These are phyloP conservation scores for Aldrovandia affinis DNA, from an alignment of 2,797 vertebrate genomes.

Conservation along the genomic window DNA sequence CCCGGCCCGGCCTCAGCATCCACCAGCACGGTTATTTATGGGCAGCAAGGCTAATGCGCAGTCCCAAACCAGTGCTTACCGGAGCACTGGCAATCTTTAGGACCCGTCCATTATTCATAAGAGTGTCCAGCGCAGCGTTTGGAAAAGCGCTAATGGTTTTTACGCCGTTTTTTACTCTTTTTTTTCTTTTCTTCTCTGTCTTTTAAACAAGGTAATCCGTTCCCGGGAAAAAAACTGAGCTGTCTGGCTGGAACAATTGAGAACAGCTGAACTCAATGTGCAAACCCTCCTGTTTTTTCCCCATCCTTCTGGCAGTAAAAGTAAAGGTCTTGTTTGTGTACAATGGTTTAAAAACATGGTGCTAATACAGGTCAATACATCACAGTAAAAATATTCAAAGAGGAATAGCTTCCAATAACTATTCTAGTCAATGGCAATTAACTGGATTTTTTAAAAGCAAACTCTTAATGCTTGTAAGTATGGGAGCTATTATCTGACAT, in stretches of 20 bases:
- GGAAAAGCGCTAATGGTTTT: slow-evolving; percentile 59
- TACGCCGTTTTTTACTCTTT: slow-evolving; percentile 27
- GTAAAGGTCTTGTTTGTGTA: not conserved
- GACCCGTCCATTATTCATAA: slow-evolving; percentile 59
- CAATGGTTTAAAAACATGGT: slow-evolving; percentile 22
- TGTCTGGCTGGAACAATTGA: slow-evolving; percentile 29
- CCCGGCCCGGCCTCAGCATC: not conserved
- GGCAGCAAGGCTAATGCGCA: slow-evolving; percentile 56
- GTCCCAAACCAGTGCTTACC: slow-evolving; percentile 60
- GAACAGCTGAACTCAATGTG: slow-evolving; percentile 24
- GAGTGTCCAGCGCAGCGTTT: slow-evolving; percentile 53
- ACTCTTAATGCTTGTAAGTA: slow-evolving; percentile 29
- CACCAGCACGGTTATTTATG: slow-evolving; percentile 36
- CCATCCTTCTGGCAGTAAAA: not conserved
- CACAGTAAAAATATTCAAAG: not conserved
- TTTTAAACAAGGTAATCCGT: slow-evolving; percentile 39
- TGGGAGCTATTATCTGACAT: not conserved
- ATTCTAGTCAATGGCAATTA: slow-evolving; percentile 35
- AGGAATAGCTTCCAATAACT: not conserved
- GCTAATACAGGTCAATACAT: not conserved
- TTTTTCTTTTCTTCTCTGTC: slow-evolving; percentile 45
- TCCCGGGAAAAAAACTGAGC: slow-evolving; percentile 34
- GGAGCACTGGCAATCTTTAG: slow-evolving; percentile 48
- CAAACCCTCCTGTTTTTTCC: not conserved
- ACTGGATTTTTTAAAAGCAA: slow-evolving; percentile 26